Evolutionary conservation across 2,113 vertebrate species (phyloP).

Genomic region (Prunella fulvescens): DNA sequence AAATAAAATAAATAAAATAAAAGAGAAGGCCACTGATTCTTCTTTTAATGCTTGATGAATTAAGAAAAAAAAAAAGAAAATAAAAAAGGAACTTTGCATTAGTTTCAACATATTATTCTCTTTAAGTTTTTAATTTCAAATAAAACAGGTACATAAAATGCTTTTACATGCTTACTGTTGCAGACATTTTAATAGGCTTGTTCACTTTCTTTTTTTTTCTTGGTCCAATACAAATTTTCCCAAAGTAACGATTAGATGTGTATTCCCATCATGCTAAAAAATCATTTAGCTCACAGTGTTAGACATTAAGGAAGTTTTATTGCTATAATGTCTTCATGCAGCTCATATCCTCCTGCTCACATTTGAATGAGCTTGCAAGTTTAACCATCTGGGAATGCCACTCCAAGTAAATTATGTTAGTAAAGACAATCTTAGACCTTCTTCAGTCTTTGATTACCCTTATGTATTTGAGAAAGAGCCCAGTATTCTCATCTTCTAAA

Average conservation of each 20-base stretch:
- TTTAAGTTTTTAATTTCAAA: not conserved
- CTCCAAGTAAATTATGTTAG: not conserved
- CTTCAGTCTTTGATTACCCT: not conserved
- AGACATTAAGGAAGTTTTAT: conserved; percentile 15
- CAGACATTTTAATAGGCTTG: conserved; percentile 3
- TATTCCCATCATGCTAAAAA: conserved; percentile 44
- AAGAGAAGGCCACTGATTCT: not conserved
- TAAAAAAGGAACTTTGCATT: not conserved
- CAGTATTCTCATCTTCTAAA: not conserved
- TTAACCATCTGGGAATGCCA: not conserved
- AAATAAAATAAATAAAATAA: not conserved
- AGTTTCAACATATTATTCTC: not conserved
- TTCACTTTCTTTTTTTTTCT: not conserved
- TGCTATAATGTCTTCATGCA: not conserved
- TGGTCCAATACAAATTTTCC: not conserved
- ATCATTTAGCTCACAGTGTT: not conserved
- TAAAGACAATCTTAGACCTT: not conserved
- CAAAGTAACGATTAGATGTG: not conserved
- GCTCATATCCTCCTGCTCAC: conserved; percentile 3
- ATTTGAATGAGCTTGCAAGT: conserved; percentile 25
- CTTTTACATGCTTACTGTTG: conserved; percentile 5
- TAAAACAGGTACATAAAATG: not conserved
- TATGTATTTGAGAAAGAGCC: not conserved
- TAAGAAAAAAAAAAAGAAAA: not conserved
- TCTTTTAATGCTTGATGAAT: not conserved